Evolutionary conservation across 1,140 invertebrate genomes (phyloP).

Genomic region (Drosophila auraria): DNA sequence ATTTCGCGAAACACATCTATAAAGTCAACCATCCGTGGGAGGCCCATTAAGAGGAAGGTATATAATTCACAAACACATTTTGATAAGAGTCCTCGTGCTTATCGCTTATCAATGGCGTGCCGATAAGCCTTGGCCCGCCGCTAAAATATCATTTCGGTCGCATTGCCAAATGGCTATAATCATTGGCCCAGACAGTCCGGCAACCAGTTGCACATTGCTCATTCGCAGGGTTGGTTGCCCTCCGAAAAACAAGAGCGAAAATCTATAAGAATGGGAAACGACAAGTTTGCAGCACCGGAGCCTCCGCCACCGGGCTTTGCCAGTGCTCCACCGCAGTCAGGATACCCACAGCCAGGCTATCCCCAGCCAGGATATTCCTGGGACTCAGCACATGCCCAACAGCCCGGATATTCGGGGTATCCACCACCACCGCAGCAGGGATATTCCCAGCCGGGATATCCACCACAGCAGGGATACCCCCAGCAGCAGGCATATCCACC

Average conservation of each 20-base stretch:
- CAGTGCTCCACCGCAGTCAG: slow-evolving; percentile 13
- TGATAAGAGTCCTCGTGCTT: slow-evolving; percentile 19
- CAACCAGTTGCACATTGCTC: slow-evolving; percentile 20
- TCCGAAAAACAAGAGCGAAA: not conserved
- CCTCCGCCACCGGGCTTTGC: slow-evolving; percentile 17
- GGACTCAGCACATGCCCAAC: slow-evolving; percentile 9
- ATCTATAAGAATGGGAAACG: slow-evolving; percentile 1
- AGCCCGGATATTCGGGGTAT: slow-evolving; percentile 11
- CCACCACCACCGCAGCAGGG: not conserved
- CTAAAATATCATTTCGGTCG: slow-evolving; percentile 14
- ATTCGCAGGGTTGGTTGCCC: not conserved
- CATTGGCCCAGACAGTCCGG: not conserved
- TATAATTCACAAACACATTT: not conserved
- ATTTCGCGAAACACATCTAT: not conserved
- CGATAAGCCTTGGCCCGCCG: slow-evolving; percentile 13
- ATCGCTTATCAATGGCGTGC: slow-evolving; percentile 34
- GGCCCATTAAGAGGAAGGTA: not conserved
- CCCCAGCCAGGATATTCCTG: slow-evolving; percentile 13
- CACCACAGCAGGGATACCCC: not conserved
- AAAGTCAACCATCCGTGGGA: not conserved
- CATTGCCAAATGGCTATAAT: slow-evolving; percentile 16
- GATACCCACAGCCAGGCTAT: slow-evolving; percentile 31
- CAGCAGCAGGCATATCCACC: not conserved
- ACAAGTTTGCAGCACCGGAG: not conserved
- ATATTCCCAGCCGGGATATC: not conserved